Conservation (phyloP, 2,888 invertebrate genomes). For the Thyatira batis region DNA sequence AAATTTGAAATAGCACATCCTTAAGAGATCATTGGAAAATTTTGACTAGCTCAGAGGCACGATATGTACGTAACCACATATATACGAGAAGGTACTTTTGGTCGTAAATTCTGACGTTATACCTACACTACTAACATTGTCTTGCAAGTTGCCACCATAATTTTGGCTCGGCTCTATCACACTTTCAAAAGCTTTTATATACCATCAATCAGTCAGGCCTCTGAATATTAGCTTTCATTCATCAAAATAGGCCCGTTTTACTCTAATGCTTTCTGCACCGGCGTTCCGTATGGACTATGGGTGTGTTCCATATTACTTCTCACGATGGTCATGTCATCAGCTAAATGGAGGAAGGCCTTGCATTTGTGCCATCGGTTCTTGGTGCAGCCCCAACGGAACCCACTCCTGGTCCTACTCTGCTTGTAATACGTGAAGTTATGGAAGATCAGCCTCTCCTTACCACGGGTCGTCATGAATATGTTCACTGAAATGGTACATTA, state of each 20-base stretch:
- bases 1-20: too few species aligned
- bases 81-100: too few species aligned
- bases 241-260: too few species aligned
- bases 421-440: constrained; percentile 74
- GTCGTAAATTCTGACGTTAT: too few species aligned
- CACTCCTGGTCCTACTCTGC: constrained; percentile 64
- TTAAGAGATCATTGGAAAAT: not conserved
- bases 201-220: too few species aligned
- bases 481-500: constrained; percentile 70
- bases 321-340: constrained; percentile 71
- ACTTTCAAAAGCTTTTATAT: too few species aligned
- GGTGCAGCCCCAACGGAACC: constrained; percentile 76
- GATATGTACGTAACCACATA: not conserved
- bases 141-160: too few species aligned
- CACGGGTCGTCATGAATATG: constrained; percentile 76
- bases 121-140: too few species aligned
- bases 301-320: constrained; percentile 73
- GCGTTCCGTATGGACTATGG: constrained; percentile 54
- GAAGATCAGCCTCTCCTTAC: constrained; percentile 69
- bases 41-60: not conserved
- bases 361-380: constrained; percentile 76
- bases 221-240: too few species aligned
- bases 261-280: constrained; percentile 2
- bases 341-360: constrained; percentile 69
- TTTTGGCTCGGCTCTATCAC: too few species aligned